These are phyloP conservation scores for Syrmaticus mikado DNA, from an alignment of 2,113 vertebrate species.

Conservation along the genomic window DNA sequence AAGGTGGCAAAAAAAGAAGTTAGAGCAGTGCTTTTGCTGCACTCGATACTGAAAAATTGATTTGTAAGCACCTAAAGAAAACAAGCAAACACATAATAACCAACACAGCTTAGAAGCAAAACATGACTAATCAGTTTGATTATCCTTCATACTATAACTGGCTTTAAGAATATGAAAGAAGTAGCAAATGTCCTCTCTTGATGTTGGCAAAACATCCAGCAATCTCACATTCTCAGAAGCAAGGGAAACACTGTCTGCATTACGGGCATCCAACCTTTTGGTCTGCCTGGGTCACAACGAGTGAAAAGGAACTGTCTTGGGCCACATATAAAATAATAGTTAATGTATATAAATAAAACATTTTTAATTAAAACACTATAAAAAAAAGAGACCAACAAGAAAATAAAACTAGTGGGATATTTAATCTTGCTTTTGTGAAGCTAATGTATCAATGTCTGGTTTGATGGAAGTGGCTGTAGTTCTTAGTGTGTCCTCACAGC, in stretches of 20 bases:
- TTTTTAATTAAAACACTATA: no score
- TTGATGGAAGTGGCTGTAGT: no score
- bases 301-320: no score
- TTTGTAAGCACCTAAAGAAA: not conserved
- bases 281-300: no score
- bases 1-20: not conserved
- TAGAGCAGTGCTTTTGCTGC: accelerated
- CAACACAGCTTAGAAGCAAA: not conserved
- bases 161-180: not conserved
- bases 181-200: not conserved
- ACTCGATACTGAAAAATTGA: not conserved
- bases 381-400: no score
- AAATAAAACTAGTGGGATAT: no score
- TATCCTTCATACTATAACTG: not conserved
- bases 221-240: not conserved
- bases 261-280: no score
- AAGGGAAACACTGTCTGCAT: not conserved
- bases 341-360: no score
- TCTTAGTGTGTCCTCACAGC: no score
- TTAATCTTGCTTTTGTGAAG: no score
- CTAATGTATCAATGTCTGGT: no score
- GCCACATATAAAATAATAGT: no score
- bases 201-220: not conserved
- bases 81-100: not conserved
- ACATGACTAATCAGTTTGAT: not conserved